Percentiles rank a stretch among this genome's conserved stretches.
Evolutionary conservation across 2,113 vertebrate species (phyloP).

Genomic region (Panthera uncia): DNA sequence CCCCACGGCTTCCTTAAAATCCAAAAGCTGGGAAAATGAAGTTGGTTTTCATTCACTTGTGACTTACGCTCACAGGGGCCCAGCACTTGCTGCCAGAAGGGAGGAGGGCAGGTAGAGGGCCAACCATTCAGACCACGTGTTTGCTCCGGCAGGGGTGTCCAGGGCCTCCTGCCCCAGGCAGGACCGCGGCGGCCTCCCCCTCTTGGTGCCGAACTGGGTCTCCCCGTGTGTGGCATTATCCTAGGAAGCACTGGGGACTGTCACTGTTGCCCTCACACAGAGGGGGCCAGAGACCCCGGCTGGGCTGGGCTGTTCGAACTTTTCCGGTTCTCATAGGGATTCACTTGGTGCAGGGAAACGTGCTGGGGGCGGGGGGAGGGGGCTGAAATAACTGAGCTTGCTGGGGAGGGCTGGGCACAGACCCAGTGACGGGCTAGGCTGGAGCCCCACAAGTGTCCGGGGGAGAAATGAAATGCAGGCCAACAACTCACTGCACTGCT

Average conservation of each 20-base stretch:
- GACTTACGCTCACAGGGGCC: neutral
- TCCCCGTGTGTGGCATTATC: neutral
- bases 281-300: neutral
- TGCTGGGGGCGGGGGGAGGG: accelerated
- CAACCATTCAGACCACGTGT: accelerated
- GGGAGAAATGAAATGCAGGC: accelerated
- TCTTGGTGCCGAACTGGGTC: neutral
- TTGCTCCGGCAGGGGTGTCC: neutral
- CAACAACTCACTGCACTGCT: accelerated
- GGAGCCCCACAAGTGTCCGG: too few relatives aligned
- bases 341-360: accelerated
- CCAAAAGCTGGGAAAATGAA: neutral
- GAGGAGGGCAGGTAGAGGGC: accelerated
- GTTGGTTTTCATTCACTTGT: neutral
- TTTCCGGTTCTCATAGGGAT: accelerated
- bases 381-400: neutral
- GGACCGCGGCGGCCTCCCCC: neutral
- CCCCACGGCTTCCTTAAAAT: neutral
- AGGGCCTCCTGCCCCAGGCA: too few relatives aligned
- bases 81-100: neutral
- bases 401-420: neutral
- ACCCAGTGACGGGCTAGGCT: neutral
- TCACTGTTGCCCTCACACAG: accelerated
- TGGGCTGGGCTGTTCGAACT: neutral
- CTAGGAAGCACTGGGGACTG: neutral